Conservation (phyloP, 2,113 vertebrate species). For the Leucosticte australis region DNA sequence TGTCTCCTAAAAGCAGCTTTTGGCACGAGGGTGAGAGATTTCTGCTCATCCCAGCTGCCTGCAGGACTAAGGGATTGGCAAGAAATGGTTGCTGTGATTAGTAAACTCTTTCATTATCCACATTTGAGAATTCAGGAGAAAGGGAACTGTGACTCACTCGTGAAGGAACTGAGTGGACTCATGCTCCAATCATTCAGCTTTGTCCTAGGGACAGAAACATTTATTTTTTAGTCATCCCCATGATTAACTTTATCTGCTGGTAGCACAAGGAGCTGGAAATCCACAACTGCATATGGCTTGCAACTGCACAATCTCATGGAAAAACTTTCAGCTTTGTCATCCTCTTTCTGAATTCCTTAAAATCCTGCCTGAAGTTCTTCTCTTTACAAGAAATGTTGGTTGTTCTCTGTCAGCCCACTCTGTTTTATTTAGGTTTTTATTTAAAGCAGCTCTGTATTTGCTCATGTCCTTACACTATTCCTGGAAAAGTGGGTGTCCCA, state of each 20-base stretch:
- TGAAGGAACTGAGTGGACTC: slow-evolving; percentile 21
- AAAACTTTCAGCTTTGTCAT: not conserved
- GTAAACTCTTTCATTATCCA: not conserved
- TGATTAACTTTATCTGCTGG: not conserved
- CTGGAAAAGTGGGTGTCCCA: not conserved
- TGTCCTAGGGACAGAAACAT: not conserved
- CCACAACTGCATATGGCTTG: not conserved
- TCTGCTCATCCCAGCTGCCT: not conserved
- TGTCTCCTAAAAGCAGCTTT: not conserved
- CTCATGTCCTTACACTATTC: not conserved
- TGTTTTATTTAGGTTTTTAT: slow-evolving; percentile 49
- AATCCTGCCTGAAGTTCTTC: not conserved
- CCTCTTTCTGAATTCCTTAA: not conserved
- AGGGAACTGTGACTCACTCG: slow-evolving; percentile 15
- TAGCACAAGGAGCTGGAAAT: not conserved
- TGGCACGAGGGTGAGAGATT: not conserved
- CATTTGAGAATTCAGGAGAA: not conserved
- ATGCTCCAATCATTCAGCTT: not conserved
- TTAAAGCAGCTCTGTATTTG: slow-evolving; percentile 10
- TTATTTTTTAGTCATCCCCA: not conserved
- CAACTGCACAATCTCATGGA: not conserved
- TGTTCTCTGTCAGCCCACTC: slow-evolving; percentile 33
- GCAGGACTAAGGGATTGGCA: not conserved
- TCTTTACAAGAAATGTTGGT: not conserved
- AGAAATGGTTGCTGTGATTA: not conserved